Evolutionary conservation across 30 jellyfish, hydroid and myxozoan species (phyloP).

Genomic region (Aurelia coerulea): DNA sequence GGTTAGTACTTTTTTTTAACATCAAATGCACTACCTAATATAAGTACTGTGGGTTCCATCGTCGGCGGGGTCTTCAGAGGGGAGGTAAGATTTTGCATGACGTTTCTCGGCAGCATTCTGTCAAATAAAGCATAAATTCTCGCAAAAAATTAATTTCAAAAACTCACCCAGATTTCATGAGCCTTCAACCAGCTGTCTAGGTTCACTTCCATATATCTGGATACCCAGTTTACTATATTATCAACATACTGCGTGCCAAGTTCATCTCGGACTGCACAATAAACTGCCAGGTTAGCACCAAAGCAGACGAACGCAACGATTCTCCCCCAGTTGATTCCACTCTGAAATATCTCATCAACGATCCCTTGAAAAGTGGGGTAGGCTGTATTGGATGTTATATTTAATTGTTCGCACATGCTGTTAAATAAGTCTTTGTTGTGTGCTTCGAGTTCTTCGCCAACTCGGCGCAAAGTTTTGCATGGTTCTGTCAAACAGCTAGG

Average conservation of each 20-base stretch:
- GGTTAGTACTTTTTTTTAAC: no score
- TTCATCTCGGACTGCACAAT: conserved; percentile 80
- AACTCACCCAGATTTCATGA: conserved; percentile 89
- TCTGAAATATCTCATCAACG: conserved; percentile 83
- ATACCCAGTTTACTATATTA: conserved; percentile 84
- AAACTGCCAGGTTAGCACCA: conserved; percentile 84
- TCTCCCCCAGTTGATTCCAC: conserved; percentile 95
- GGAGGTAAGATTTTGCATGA: no score
- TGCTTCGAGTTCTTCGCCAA: conserved; percentile 87
- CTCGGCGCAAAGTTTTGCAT: conserved; percentile 83
- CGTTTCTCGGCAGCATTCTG: no score
- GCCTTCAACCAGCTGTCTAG: conserved; percentile 79
- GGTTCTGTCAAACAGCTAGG: conserved; percentile 55
- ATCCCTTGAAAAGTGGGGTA: conserved; percentile 90
- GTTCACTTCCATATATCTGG: conserved; percentile 75
- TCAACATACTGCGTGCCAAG: conserved; percentile 82
- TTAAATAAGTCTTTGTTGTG: conserved; percentile 64
- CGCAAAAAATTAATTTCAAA: neutral
- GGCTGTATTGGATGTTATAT: conserved; percentile 84
- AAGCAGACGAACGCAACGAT: conserved; percentile 89
- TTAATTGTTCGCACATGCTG: conserved; percentile 87
- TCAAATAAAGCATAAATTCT: no score
- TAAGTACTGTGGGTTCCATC: no score
- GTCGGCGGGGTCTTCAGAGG: no score
- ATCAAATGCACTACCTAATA: no score